These are phyloP conservation scores for Diorhabda elongata DNA, from an alignment of 1,140 invertebrate species.

Conservation along the genomic window DNA sequence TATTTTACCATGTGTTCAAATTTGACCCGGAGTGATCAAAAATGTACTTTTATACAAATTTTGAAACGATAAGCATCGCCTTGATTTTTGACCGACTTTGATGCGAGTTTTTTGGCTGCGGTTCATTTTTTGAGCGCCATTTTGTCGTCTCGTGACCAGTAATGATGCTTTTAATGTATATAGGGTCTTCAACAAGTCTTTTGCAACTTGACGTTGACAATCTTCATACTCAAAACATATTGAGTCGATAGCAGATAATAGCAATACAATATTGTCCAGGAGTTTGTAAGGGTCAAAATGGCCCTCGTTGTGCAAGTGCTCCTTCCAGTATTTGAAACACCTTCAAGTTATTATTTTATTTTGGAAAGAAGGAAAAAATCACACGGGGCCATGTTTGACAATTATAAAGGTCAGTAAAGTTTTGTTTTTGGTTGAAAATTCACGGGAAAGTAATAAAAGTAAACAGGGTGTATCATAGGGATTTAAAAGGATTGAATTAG, in stretches of 20 bases:
- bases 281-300: neutral
- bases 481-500: too few relatives aligned
- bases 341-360: too few relatives aligned
- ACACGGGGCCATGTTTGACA: too few relatives aligned
- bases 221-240: neutral
- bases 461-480: too few relatives aligned
- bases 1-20: neutral
- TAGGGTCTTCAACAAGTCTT: neutral
- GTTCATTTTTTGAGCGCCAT: neutral
- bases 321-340: too few relatives aligned
- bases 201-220: neutral
- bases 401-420: too few relatives aligned
- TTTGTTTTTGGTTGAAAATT: too few relatives aligned
- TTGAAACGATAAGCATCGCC: neutral
- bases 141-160: neutral
- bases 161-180: too few relatives aligned
- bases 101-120: neutral
- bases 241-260: neutral
- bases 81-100: neutral
- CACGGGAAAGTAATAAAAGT: too few relatives aligned
- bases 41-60: neutral
- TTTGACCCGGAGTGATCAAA: neutral
- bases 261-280: neutral
- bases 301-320: neutral
- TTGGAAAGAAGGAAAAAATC: too few relatives aligned